Evolutionary conservation across 1,140 invertebrate species (phyloP).

Genomic region (Drosophila simulans): DNA sequence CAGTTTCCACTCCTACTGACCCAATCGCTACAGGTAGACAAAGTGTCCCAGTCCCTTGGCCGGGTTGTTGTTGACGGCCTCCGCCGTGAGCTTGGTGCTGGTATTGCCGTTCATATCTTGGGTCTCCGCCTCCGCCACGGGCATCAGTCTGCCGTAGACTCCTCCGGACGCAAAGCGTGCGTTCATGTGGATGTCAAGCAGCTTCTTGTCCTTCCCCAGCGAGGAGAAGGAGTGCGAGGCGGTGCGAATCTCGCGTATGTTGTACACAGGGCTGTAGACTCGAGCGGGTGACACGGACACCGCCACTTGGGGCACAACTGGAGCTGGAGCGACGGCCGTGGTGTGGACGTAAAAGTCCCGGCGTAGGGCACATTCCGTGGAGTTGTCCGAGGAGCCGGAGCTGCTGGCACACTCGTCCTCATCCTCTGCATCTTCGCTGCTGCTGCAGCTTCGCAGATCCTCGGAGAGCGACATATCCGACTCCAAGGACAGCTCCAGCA

Average conservation of each 20-base stretch:
- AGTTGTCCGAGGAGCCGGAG: conserved; percentile 74
- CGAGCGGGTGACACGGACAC: conserved; percentile 29
- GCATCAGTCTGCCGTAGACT: conserved; percentile 53
- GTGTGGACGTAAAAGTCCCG: conserved; percentile 52
- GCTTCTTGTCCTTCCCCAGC: conserved; percentile 82
- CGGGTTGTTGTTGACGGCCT: conserved; percentile 82
- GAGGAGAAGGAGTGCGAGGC: conserved; percentile 79
- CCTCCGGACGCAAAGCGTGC: conserved; percentile 56
- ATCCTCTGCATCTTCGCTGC: conserved; percentile 71
- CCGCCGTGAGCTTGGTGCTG: conserved; percentile 39
- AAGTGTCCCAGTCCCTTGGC: conserved; percentile 80
- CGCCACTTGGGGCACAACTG: neutral
- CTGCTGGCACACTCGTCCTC: conserved; percentile 72
- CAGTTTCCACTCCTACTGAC: neutral
- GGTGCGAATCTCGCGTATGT: conserved; percentile 83
- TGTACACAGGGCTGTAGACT: conserved; percentile 81
- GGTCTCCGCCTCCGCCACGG: conserved; percentile 52
- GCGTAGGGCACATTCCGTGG: conserved; percentile 68
- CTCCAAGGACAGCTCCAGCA: conserved; percentile 74
- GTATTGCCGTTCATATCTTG: conserved; percentile 66
- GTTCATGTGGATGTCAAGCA: conserved; percentile 80
- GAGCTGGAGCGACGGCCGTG: conserved; percentile 2
- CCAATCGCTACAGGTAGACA: conserved; percentile 65
- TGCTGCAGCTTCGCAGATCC: conserved; percentile 72
- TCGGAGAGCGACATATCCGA: conserved; percentile 72